Conservation (phyloP, 2,797 vertebrate species). For the Vespertilio murinus region DNA sequence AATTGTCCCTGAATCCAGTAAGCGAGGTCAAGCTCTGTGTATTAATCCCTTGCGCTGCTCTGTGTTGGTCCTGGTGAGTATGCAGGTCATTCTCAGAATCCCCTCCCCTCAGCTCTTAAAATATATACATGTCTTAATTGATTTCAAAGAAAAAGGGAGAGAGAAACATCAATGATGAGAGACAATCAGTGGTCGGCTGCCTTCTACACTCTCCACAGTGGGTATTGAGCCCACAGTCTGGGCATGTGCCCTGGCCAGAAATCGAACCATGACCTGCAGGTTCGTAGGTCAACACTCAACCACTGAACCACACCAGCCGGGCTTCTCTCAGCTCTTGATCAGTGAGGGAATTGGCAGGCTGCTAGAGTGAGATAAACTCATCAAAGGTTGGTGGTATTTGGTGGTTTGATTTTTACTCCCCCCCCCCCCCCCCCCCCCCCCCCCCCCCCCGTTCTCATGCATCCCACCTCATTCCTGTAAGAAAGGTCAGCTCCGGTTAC, state of each 20-base stretch:
- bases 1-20: background rate
- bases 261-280: too few relatives aligned
- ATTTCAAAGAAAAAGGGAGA: too few relatives aligned
- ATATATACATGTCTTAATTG: too few relatives aligned
- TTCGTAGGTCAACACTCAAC: too few relatives aligned
- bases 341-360: background rate
- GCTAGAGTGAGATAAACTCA: slow-evolving; percentile 7
- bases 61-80: background rate
- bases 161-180: too few relatives aligned
- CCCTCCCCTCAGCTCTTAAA: background rate
- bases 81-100: background rate
- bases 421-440: background rate
- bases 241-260: too few relatives aligned
- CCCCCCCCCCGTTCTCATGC: background rate
- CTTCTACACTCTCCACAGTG: too few relatives aligned
- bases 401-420: background rate
- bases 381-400: background rate
- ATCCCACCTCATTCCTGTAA: background rate
- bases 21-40: background rate
- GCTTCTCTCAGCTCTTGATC: background rate
- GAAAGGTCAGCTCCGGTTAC: background rate
- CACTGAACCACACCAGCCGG: too few relatives aligned
- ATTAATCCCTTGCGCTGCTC: background rate
- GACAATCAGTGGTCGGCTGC: too few relatives aligned
- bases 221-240: too few relatives aligned